phyloP scores from a whole-genome alignment of 2,888 invertebrate species.

The Physocephala rufipes region DNA sequence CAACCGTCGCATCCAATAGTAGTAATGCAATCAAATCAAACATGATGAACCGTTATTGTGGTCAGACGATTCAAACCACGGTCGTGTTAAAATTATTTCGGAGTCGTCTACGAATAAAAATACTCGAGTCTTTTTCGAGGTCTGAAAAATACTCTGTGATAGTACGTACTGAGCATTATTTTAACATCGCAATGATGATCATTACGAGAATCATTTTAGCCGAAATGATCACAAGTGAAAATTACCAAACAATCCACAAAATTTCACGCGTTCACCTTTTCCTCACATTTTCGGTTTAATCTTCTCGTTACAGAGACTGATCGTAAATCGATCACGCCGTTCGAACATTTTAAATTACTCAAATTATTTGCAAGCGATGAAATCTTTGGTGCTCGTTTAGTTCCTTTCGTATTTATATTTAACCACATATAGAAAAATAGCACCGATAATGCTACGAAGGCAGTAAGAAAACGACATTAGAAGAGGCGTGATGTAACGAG shows the following conservation, averaged over 20 bases:
- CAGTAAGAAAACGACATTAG: not conserved
- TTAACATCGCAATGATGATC: not conserved
- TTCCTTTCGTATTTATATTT: not conserved
- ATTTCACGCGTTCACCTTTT: conserved; percentile 35
- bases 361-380: conserved; percentile 36
- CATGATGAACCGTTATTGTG: too few relatives aligned
- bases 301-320: conserved; percentile 32
- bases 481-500: not conserved
- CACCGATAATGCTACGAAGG: not conserved
- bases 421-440: conserved; percentile 5
- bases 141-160: too few relatives aligned
- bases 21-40: too few relatives aligned
- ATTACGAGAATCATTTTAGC: not conserved
- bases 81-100: too few relatives aligned
- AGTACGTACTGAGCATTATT: conserved; percentile 3
- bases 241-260: conserved; percentile 28
- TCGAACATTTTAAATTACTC: conserved; percentile 33
- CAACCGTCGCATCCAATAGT: not conserved
- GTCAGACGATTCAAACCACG: too few relatives aligned
- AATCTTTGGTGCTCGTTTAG: conserved; percentile 26
- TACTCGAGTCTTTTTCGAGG: too few relatives aligned
- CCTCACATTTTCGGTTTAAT: not conserved
- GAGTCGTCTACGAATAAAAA: too few relatives aligned
- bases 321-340: conserved; percentile 22
- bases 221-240: conserved; percentile 31